Conservation (phyloP, 2,113 vertebrate species). For the Muntiacus reevesi region DNA sequence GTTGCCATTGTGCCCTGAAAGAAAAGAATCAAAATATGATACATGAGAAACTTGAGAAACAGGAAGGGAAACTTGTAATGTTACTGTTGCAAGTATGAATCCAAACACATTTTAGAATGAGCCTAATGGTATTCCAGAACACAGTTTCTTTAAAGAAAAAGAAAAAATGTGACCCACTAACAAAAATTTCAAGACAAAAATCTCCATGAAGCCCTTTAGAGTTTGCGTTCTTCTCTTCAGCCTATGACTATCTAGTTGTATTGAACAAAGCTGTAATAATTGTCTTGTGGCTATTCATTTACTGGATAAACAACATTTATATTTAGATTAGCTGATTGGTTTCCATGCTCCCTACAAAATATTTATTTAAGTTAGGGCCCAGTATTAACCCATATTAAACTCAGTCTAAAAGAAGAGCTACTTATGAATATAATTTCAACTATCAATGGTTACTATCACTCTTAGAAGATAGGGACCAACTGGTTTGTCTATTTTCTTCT, state of each 20-base stretch:
- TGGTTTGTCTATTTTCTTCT: neutral
- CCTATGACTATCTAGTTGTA: neutral
- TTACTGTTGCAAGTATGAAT: neutral
- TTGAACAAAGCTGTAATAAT: neutral
- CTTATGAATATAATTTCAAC: neutral
- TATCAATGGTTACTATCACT: neutral
- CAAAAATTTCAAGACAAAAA: neutral
- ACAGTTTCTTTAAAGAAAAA: neutral
- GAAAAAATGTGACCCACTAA: neutral
- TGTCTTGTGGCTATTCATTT: neutral
- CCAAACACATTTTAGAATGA: neutral
- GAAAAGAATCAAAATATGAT: neutral
- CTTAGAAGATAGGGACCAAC: neutral
- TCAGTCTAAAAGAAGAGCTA: neutral
- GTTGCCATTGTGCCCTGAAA: conserved; percentile 87
- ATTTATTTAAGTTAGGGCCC: neutral
- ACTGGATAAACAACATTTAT: neutral
- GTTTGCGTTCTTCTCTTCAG: neutral
- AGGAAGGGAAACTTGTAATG: neutral
- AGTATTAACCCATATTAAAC: neutral
- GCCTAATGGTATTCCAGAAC: neutral
- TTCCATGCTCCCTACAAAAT: neutral
- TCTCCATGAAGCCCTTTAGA: neutral
- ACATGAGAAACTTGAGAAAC: neutral
- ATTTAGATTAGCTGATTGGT: neutral